These are phyloP conservation scores for Rhagophthalmus giganteus DNA, from an alignment of 2,888 invertebrate species.

Conservation along the genomic window DNA sequence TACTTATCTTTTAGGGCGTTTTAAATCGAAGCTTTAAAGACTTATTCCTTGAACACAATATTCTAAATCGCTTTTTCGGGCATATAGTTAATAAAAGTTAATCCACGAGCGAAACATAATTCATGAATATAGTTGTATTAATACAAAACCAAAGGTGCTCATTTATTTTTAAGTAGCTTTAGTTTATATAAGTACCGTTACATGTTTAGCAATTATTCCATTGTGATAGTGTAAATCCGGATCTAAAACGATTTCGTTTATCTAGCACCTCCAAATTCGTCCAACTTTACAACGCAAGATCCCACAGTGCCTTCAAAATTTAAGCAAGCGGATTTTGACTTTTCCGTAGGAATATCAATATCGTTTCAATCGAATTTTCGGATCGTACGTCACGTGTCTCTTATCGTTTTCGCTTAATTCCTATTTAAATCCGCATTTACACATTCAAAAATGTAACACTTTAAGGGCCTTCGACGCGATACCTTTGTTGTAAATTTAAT, in stretches of 20 bases:
- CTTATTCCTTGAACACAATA: slow-evolving; percentile 7
- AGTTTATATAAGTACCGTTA: slow-evolving; percentile 31
- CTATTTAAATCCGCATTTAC: slow-evolving; percentile 29
- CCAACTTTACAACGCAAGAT: slow-evolving; percentile 25
- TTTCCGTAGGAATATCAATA: too few relatives aligned
- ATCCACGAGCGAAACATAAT: too few relatives aligned
- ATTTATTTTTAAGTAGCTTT: slow-evolving; percentile 46
- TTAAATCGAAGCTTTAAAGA: background rate
- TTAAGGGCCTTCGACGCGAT: slow-evolving; percentile 24
- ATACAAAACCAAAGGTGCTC: slow-evolving; percentile 53
- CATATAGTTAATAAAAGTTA: too few relatives aligned
- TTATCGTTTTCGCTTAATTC: too few relatives aligned
- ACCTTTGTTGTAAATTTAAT: slow-evolving; percentile 30
- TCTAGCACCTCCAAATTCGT: slow-evolving; percentile 20
- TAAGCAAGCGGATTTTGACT: slow-evolving; percentile 10
- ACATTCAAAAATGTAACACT: slow-evolving; percentile 22
- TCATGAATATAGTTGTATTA: slow-evolving; percentile 34
- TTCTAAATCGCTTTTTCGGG: slow-evolving; percentile 18
- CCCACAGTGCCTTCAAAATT: slow-evolving; percentile 31
- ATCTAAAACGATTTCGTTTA: slow-evolving; percentile 15
- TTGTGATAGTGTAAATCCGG: slow-evolving; percentile 30
- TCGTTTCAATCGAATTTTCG: too few relatives aligned
- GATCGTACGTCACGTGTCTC: too few relatives aligned
- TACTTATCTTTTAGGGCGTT: slow-evolving; percentile 3
- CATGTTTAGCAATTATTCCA: slow-evolving; percentile 16